Conservation (phyloP, 2,888 invertebrate genomes). For the Tetramorium bicarinatum region DNA sequence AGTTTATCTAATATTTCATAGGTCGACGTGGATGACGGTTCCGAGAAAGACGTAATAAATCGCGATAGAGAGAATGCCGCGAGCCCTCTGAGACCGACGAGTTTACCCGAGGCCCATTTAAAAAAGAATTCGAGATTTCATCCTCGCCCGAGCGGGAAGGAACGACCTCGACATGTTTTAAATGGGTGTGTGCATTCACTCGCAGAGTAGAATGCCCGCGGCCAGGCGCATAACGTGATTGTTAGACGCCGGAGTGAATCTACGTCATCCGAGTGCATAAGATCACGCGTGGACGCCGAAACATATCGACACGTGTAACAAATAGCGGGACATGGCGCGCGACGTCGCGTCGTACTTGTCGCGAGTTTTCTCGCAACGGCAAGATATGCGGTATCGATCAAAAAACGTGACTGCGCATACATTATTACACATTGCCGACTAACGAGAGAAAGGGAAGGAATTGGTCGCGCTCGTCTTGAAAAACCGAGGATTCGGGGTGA, state of each 20-base stretch:
- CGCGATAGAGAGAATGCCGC: slow-evolving; percentile 27
- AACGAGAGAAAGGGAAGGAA: slow-evolving; percentile 17
- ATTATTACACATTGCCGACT: slow-evolving; percentile 76
- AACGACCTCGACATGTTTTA: slow-evolving; percentile 31
- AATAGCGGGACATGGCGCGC: slow-evolving; percentile 39
- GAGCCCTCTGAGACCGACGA: slow-evolving; percentile 12
- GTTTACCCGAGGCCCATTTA: slow-evolving; percentile 34
- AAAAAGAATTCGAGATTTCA: slow-evolving; percentile 45
- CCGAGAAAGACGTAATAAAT: slow-evolving; percentile 45
- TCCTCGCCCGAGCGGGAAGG: slow-evolving; percentile 26
- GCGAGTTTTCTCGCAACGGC: slow-evolving; percentile 49
- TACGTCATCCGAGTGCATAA: background rate
- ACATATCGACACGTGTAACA: slow-evolving; percentile 42
- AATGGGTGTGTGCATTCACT: slow-evolving; percentile 10
- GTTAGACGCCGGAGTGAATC: slow-evolving; percentile 8
- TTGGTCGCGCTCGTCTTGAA: slow-evolving; percentile 29
- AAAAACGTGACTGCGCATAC: slow-evolving; percentile 84
- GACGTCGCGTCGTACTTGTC: slow-evolving; percentile 28
- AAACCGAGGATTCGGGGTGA: slow-evolving; percentile 40
- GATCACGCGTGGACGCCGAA: background rate
- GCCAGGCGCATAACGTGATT: background rate
- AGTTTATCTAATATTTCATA: slow-evolving; percentile 64
- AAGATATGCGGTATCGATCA: slow-evolving; percentile 77
- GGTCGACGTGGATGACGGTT: slow-evolving; percentile 49
- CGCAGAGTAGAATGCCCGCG: background rate